Base-by-base conservation (phyloP, 2,888 invertebrate species). In the Phengaris alcon region DNA sequence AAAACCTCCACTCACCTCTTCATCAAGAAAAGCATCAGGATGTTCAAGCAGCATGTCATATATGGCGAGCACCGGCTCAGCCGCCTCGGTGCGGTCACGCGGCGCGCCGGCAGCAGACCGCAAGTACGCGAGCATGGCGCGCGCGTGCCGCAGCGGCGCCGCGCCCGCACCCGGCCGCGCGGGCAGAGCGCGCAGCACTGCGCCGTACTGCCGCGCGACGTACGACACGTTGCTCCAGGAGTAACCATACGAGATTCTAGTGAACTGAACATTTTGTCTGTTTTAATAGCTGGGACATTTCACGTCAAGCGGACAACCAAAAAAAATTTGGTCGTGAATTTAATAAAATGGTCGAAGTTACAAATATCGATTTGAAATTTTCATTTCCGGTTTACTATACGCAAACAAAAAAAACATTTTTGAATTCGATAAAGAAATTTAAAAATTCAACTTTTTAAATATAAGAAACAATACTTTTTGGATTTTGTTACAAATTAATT, bases 21-120 rank as follows among this genome's bases (percentile, higher is more conserved):
- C 95, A 88, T 95, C 95, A 77, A 96, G 94, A 80, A 97, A 94
- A 12, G 97, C 95, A 82, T 95, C 94, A 54, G 95, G 94, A 81
- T 92, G 88, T 77, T 86, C 88, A 69, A 93, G 79, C 59, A 93
- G 80, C 9, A 84, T 87, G 54, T 93, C 90, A 74, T 85, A 92
- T 55, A 93, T 95, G 82, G 94, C 94, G 80, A 97, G 88, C 73
- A 97, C 93, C 80, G 94, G 94, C 85, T 96, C 95, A 64, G 95
- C 92, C 79, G 96, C 95, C 76, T 94, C 95, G 57, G 88, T 73
- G 52, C 87, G 84, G 77, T 93, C 93, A 76, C 74, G 87, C 64
- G 79, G 88, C 72, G 83, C 85, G 0, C 87, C 90, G 79, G 84
- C 94, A 76, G 80, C 89, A 79, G 85, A 93, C 10, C 86, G 82